These are phyloP conservation scores for Pycnomerus fuliginosus DNA, from an alignment of 2,888 invertebrate genomes.

Conservation along the genomic window DNA sequence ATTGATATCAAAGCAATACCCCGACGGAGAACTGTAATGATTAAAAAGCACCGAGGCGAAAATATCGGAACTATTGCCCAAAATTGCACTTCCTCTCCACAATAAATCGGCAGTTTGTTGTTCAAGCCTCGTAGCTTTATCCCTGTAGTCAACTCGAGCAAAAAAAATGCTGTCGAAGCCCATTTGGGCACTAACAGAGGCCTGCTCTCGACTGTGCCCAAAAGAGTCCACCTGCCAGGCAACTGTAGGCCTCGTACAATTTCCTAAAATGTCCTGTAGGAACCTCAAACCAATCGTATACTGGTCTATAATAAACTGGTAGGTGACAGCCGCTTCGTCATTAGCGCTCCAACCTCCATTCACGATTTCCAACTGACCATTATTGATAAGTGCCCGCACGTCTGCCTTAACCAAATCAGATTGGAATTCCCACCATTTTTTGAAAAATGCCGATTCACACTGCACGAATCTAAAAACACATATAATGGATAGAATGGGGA, in stretches of 20 bases:
- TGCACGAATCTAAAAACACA: no score
- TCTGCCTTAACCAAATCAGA: slow-evolving; percentile 55
- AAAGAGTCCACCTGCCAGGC: slow-evolving; percentile 88
- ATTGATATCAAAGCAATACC: slow-evolving; percentile 60
- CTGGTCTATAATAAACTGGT: slow-evolving; percentile 68
- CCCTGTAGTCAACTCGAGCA: slow-evolving; percentile 67
- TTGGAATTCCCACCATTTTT: slow-evolving; percentile 76
- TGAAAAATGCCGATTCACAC: slow-evolving; percentile 76
- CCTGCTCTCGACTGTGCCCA: slow-evolving; percentile 72
- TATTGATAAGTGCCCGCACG: slow-evolving; percentile 60
- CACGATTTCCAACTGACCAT: slow-evolving; percentile 61
- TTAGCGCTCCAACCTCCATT: slow-evolving; percentile 63
- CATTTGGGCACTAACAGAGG: slow-evolving; percentile 63
- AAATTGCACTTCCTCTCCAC: slow-evolving; percentile 63
- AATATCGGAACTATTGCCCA: slow-evolving; percentile 43
- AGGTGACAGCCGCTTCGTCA: slow-evolving; percentile 65
- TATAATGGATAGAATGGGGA: no score
- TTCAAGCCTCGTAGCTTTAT: slow-evolving; percentile 59
- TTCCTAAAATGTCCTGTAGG: slow-evolving; percentile 67
- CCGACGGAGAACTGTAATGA: slow-evolving; percentile 57
- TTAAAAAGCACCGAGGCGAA: slow-evolving; percentile 38
- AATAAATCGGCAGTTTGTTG: slow-evolving; percentile 67
- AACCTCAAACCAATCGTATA: slow-evolving; percentile 65
- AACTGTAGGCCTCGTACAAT: slow-evolving; percentile 70
- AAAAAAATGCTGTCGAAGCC: slow-evolving; percentile 73